phyloP scores from a whole-genome alignment of 2,888 invertebrate genomes.

The Drosophila flavopinicola region DNA sequence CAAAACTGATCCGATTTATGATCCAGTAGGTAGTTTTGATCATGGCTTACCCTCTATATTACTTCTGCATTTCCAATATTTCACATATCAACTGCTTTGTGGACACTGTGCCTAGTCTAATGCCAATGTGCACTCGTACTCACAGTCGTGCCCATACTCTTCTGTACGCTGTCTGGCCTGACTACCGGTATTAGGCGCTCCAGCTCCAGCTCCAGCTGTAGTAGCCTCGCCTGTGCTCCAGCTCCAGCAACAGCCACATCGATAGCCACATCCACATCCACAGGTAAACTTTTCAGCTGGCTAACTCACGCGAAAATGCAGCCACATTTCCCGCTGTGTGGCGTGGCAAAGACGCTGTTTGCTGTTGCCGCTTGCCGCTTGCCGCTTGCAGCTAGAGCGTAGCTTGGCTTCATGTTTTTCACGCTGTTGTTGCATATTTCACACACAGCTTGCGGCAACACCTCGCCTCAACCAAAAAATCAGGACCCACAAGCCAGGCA shows the following conservation, averaged over 20 bases:
- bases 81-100: not conserved
- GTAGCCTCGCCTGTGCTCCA: constrained; percentile 5
- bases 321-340: constrained; percentile 73
- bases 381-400: too few species aligned
- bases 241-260: constrained; percentile 36
- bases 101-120: constrained; percentile 40
- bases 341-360: constrained; percentile 27
- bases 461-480: too few species aligned
- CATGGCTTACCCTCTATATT: too few species aligned
- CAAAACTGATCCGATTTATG: too few species aligned
- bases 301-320: constrained; percentile 65
- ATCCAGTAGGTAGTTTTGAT: too few species aligned
- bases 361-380: too few species aligned
- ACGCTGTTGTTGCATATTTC: constrained; percentile 79
- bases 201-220: constrained; percentile 5
- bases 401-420: constrained; percentile 73
- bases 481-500: constrained; percentile 40
- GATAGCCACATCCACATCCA: constrained; percentile 11
- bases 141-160: too few species aligned
- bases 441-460: constrained; percentile 81
- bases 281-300: constrained; percentile 25
- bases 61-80: too few species aligned
- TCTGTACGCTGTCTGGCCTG: constrained; percentile 50
- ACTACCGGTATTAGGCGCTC: constrained; percentile 70
- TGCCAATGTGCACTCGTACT: constrained; percentile 15